A percentile compares a stretch with the other conserved stretches of the same genome.
Conservation (phyloP, 2,797 vertebrate genomes). For the Pagetopsis macropterus region DNA sequence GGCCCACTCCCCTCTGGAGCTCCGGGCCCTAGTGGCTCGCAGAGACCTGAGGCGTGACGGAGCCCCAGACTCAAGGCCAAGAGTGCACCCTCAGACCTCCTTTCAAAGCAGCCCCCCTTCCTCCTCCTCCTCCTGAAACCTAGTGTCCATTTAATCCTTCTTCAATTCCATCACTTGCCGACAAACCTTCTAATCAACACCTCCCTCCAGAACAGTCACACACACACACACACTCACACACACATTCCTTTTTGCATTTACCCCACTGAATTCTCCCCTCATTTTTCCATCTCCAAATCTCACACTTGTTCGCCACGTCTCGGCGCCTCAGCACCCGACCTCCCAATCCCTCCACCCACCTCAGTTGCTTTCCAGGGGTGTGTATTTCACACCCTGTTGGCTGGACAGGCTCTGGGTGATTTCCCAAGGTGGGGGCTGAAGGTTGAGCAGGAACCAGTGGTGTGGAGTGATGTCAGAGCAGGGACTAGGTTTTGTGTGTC, state of each 20-base stretch:
- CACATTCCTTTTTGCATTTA: slow-evolving; percentile 57
- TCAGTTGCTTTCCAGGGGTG: slow-evolving; percentile 71
- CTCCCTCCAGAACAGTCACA: slow-evolving; percentile 36
- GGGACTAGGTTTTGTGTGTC: slow-evolving; percentile 46
- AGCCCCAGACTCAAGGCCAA: slow-evolving; percentile 77
- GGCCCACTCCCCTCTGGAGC: slow-evolving; percentile 69
- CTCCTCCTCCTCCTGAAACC: slow-evolving; percentile 53
- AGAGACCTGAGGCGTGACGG: slow-evolving; percentile 77
- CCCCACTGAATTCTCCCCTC: slow-evolving; percentile 45
- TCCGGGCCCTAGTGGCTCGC: slow-evolving; percentile 67
- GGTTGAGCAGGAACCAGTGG: slow-evolving; percentile 70
- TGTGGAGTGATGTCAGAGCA: slow-evolving; percentile 77
- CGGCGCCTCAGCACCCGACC: slow-evolving; percentile 40
- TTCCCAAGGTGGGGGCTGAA: slow-evolving; percentile 77
- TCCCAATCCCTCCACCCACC: slow-evolving; percentile 52
- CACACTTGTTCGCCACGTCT: slow-evolving; percentile 59
- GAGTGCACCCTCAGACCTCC: slow-evolving; percentile 63
- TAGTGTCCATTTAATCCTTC: slow-evolving; percentile 78
- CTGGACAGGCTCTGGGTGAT: slow-evolving; percentile 77
- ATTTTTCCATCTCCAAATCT: slow-evolving; percentile 57
- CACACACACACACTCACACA: slow-evolving; percentile 2
- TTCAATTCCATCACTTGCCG: slow-evolving; percentile 76
- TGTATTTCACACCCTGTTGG: slow-evolving; percentile 76
- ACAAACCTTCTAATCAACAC: slow-evolving; percentile 64
- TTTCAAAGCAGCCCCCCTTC: slow-evolving; percentile 53